Base-by-base conservation (phyloP, 2,797 vertebrate species). In the Sphenodon punctatus region DNA sequence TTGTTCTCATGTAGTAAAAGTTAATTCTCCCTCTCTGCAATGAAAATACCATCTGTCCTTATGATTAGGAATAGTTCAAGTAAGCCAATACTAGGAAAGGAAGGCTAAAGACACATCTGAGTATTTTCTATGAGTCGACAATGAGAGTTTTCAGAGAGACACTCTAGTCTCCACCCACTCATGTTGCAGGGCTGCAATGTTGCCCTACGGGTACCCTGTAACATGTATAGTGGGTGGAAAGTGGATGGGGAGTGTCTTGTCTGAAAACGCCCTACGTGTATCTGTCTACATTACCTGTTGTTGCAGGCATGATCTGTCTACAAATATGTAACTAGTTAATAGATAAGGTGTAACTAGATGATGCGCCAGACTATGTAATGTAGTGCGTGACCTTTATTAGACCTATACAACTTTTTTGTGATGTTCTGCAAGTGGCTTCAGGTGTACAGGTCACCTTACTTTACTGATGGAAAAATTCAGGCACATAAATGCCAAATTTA, bases 1-100 rank as follows among this genome's bases (percentile, higher is more conserved):
- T 85, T 92, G 12, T 77, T 78, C 17, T 55, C 82, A 17, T 67
- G 25, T 71, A 79, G 75, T 81, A 78, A 78, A 80, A 36, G 15
- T 36, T 23, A 72, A 60, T 46, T 19, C 51, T 78, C 85, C 60
- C 73, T 85, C 15, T 32, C 22, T 56, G 20, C 46, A 30, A 8
- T 63, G 67, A 80, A 81, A 4, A 75, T 4, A 46, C 55, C 43
- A 73, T 51, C 64, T 70, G 30, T 25, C 38, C 30, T 56, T 42
- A 23, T 43, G 73, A 45, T 70, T 36, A 83, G 61, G 78, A 89
- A 72, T 38, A 45, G 34, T 49, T 81, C 34, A 77, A 32, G 58
- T 51, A 78, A 84, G 53, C 17, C 48, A 43, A 48, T 19, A 53
- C 63, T 25, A 36, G 19, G 23, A 13, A 82, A 85, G 3, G 3